A percentile compares a stretch with the other conserved stretches of the same genome.
Evolutionary conservation across 2,113 vertebrate genomes (phyloP).

Genomic region (Chlorodrepanis virens): DNA sequence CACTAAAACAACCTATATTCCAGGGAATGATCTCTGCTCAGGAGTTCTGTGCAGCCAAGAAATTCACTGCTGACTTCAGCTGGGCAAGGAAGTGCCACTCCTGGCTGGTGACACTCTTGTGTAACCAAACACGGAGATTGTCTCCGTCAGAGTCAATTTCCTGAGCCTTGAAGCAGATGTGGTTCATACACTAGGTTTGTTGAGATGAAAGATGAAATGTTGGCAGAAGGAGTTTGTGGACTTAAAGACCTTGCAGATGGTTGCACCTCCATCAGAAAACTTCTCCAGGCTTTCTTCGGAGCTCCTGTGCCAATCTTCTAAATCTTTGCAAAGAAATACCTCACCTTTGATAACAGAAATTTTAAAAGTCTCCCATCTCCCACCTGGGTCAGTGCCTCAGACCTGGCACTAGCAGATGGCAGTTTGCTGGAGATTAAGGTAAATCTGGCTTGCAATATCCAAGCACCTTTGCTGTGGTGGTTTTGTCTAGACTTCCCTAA

Average conservation of each 20-base stretch:
- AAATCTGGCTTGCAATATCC: background rate
- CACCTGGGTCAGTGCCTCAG: background rate
- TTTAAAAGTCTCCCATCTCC: background rate
- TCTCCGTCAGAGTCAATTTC: rapidly evolving
- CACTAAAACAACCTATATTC: background rate
- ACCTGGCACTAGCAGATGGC: slow-evolving; percentile 26
- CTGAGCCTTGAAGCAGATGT: background rate
- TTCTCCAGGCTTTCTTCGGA: background rate
- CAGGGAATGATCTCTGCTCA: background rate
- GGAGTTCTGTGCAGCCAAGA: background rate
- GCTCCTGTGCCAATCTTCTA: background rate
- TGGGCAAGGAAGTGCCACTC: background rate
- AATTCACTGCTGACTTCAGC: background rate
- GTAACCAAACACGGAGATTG: background rate
- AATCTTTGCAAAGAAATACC: background rate
- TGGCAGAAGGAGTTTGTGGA: background rate
- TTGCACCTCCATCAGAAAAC: background rate
- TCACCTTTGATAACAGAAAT: background rate
- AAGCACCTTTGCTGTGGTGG: background rate
- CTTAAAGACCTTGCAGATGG: background rate
- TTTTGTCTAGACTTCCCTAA: background rate
- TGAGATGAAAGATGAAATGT: background rate
- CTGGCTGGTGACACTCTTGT: background rate
- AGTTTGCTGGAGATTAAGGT: slow-evolving; percentile 15
- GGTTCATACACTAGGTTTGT: background rate